Conservation (phyloP, 2,113 vertebrate genomes). For the Lichenostomus cassidix region DNA sequence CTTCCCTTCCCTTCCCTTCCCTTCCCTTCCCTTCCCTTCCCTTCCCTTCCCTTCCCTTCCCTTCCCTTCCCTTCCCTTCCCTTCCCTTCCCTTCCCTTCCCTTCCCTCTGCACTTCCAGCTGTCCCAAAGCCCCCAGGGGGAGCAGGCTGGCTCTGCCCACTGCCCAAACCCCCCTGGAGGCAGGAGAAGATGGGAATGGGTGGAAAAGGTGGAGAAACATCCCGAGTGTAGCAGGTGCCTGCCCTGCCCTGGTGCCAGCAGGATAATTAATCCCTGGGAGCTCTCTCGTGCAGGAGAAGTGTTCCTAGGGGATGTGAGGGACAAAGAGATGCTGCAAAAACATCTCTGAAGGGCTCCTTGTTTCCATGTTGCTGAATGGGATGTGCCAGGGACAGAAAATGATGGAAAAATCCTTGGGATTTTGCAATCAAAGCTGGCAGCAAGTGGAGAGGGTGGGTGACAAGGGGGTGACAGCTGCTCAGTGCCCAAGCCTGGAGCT, state of each 20-base stretch:
- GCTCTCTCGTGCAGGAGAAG: neutral
- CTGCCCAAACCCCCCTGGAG: fast-evolving
- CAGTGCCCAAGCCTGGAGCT: neutral
- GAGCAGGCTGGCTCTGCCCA: neutral
- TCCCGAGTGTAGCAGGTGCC: neutral
- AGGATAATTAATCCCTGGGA: conserved; percentile 21
- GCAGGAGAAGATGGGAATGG: neutral
- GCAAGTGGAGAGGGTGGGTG: neutral
- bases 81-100: neutral
- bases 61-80: neutral
- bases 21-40: neutral
- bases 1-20: neutral
- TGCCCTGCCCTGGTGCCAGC: neutral
- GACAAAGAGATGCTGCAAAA: neutral
- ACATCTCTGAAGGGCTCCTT: conserved; percentile 8
- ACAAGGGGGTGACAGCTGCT: neutral
- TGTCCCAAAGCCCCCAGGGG: neutral
- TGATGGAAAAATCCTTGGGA: neutral
- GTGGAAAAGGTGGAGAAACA: neutral
- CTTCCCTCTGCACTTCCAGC: neutral
- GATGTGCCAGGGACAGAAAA: neutral
- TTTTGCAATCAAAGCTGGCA: fast-evolving
- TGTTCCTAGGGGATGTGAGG: neutral
- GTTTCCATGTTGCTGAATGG: neutral
- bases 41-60: neutral